Conservation (phyloP, 2,797 vertebrate genomes). For the Cyprinodon diabolis region DNA sequence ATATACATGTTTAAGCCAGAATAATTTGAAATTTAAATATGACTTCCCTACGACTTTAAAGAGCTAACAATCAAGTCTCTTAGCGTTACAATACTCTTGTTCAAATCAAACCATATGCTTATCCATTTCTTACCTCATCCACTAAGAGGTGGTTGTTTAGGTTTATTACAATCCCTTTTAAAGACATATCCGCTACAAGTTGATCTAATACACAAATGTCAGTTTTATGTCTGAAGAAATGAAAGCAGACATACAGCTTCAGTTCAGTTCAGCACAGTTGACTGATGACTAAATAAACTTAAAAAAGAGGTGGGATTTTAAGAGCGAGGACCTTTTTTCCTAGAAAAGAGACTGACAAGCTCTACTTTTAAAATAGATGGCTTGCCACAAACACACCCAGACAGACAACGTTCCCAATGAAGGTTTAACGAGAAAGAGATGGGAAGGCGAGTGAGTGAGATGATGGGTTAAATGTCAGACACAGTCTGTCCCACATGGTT, state of each 20-base stretch:
- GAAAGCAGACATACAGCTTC: conserved; percentile 49
- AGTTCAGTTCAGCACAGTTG: conserved; percentile 33
- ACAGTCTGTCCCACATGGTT: conserved; percentile 90
- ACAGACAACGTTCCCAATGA: conserved; percentile 36
- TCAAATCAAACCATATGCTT: no score
- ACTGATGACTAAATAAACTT: conserved; percentile 71
- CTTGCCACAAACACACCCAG: conserved; percentile 16
- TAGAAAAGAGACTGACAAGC: conserved; percentile 31
- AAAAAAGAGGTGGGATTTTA: conserved; percentile 29
- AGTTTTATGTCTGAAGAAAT: conserved; percentile 31
- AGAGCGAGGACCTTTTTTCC: conserved; percentile 50
- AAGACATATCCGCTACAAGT: no score
- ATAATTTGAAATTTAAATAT: no score
- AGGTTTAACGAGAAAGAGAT: conserved; percentile 62
- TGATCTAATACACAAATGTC: conserved; percentile 39
- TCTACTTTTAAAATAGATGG: conserved; percentile 20
- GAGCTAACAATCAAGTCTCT: no score
- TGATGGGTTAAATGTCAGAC: conserved; percentile 79
- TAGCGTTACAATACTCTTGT: no score
- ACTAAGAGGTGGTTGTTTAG: neutral
- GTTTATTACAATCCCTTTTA: neutral
- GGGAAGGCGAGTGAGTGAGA: conserved; percentile 61
- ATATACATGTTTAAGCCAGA: no score
- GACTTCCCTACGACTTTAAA: no score
- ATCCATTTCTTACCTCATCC: no score